Base-by-base conservation (phyloP, 2,113 vertebrate species). In the Cottus gobio region DNA sequence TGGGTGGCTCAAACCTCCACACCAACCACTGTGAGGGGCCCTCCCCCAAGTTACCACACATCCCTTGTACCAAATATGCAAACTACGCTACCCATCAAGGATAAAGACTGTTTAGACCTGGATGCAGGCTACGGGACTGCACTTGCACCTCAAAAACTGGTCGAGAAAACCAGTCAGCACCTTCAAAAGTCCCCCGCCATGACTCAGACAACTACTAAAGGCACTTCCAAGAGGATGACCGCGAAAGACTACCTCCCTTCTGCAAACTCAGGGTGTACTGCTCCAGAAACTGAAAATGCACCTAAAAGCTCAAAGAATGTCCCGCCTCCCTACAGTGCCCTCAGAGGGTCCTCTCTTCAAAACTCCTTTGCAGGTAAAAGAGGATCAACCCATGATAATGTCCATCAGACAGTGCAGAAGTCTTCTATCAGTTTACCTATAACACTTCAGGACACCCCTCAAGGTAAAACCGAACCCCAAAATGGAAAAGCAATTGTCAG, bases 231-330 rank as follows among this genome's bases (percentile, higher is more conserved):
- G 78, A 94, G 86, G 87, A 76, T 52, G 57, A 87, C 86, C 81
- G 86, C 90, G 8, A 96, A 95, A 95, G 91, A 8, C 68, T 91
- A 94, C 85, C 92, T 94, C 93, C 93, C 94, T 56, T 86, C 92
- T 72, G 64, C 92, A 75, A 90, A 77, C 75, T 91, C 92, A 92
- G 95, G 92, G 79, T 92, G 87, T 82, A n/a, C n/a, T n/a, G 90
- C 85, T 69, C 81, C 15, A 50, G 90, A 90, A 20, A 83, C 84
- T 84, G 94, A 93, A 85, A 67, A 88, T 67, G 91, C 88, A 86
- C 87, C 93, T 87, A 93, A 81, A 85, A 83, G 82, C 83, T 88
- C 91, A 64, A 96, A 91, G 89, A 93, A 93, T 80, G 87, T 91
- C 71, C 90, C 95, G 84, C 86, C 88, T 89, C 93, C 0, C 46